Evolutionary conservation across 2,797 vertebrate species (phyloP), one percentile per base, ranked within the genome.

Genomic region (Philypnodon macrostomus): DNA sequence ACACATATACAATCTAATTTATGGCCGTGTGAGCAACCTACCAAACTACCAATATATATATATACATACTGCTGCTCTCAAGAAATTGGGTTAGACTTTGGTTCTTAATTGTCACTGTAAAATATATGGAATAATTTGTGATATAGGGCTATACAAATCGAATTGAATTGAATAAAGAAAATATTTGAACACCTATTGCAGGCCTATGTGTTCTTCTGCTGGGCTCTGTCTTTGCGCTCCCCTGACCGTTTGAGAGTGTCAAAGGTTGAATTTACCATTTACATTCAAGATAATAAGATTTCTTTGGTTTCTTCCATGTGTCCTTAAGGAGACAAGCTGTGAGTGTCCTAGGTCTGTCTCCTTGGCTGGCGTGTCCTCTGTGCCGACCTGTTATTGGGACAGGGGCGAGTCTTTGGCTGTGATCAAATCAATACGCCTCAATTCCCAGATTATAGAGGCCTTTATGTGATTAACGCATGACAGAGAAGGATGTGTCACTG

Each of bases 191-290:
- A n/a, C n/a, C n/a, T 23, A 3, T 23, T 23, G 3, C 6, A 23
- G 6, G 21, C 21, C 21, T 23, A 3, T 23, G 6, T 23, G 21
- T 3, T 23, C 21, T 23, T 23, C 21, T 23, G 21, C 6, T n/a
- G n/a, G n/a, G n/a, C 3, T 23, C 21, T 23, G 21, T 23, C 21
- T 23, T 23, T 23, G n/a, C n/a, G n/a, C 6, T 23, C 21, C 21
- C 21, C 3, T 10, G 27, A 29, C 27, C 9, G 27, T 10, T 8
- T 10, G 4, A 55, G 57, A n/a, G n/a, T n/a, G n/a, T n/a, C n/a
- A n/a, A n/a, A n/a, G n/a, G n/a, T n/a, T n/a, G n/a, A n/a, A n/a
- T 70, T 70, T 77, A 66, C 35, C 57, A 74, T 70, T 67, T 63
- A 46, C 64, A 26, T 57, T 61, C 50, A 40, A 37, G 47, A 58